A percentile compares a stretch with the other conserved stretches of the same genome.
These are phyloP conservation scores for Tipula unca DNA, from an alignment of 2,888 invertebrate species.

Conservation along the genomic window DNA sequence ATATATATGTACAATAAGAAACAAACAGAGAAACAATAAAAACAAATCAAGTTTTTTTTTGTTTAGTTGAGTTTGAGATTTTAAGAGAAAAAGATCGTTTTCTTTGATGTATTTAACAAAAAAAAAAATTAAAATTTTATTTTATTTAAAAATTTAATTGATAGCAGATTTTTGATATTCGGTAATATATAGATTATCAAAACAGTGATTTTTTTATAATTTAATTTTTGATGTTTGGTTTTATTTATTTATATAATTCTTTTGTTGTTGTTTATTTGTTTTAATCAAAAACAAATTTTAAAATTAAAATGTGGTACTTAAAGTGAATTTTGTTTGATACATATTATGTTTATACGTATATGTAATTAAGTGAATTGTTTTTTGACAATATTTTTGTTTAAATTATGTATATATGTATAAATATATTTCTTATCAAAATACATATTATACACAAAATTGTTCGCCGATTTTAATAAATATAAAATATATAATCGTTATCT, in stretches of 20 bases:
- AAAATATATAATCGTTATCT: background rate
- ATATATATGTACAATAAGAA: background rate
- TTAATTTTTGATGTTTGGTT: too few relatives aligned
- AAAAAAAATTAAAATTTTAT: background rate
- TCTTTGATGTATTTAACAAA: background rate
- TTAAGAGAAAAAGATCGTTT: background rate
- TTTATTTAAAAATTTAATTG: background rate
- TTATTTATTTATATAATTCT: background rate
- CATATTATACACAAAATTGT: background rate
- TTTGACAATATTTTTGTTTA: background rate
- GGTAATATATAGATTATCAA: background rate
- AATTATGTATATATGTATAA: background rate
- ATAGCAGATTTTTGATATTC: background rate
- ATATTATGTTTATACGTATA: too few relatives aligned
- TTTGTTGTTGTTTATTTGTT: background rate
- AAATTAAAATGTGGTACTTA: background rate
- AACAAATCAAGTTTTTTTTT: conserved; percentile 15
- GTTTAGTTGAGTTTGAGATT: conserved; percentile 10
- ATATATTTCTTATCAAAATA: background rate
- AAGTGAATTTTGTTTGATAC: background rate
- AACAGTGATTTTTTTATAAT: background rate
- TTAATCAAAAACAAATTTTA: too few relatives aligned
- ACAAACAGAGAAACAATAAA: background rate
- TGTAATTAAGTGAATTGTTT: background rate
- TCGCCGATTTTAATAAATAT: background rate